Base-by-base conservation (phyloP, 2,113 vertebrate genomes). In the Lepidothrix coronata region DNA sequence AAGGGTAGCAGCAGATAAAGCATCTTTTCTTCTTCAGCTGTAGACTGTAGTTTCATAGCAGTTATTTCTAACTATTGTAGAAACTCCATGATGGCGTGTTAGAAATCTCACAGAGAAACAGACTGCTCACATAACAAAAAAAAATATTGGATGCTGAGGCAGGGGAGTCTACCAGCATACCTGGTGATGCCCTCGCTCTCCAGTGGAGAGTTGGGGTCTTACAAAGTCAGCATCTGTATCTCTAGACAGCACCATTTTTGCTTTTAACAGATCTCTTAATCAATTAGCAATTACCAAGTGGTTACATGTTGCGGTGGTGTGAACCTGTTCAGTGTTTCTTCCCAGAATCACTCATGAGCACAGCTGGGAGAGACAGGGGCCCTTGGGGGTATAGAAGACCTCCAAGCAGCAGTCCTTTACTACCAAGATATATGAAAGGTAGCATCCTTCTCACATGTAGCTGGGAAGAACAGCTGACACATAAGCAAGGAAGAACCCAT, bases 31-130 rank as follows among this genome's bases (percentile, higher is more conserved):
- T 89, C 61, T 92, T 89, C 65, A 73, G 25, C 46, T 92, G 57
- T 59, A 77, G 41, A 67, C 33, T 57, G 14, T 44, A 25, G 87
- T 89, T 86, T 89, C 66, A 15, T 72, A 92, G 68, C n/a, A 11
- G 58, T 52, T 93, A 31, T 78, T 94, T 94, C 49, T 88, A 87
- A 91, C 87, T 84, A 79, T 49, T 68, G 57, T 73, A 92, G 77
- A 46, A 92, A 57, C 8, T 71, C 61, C 35, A 12, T 31, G 12
- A 18, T 41, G 9, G 20, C 49, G 41, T 51, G 41, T 72, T 65
- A n/a, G 72, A 92, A 89, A 65, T 46, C 70, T 68, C 39, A 58
- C 23, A 52, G 43, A 48, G 33, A 70, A 54, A 41, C 28, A 85
- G 44, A 25, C 33, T 70, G 33, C 46, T 74, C 27, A 5, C 0